Base-by-base conservation (phyloP, 2,888 invertebrate species). In the Drosophila multiciliata region DNA sequence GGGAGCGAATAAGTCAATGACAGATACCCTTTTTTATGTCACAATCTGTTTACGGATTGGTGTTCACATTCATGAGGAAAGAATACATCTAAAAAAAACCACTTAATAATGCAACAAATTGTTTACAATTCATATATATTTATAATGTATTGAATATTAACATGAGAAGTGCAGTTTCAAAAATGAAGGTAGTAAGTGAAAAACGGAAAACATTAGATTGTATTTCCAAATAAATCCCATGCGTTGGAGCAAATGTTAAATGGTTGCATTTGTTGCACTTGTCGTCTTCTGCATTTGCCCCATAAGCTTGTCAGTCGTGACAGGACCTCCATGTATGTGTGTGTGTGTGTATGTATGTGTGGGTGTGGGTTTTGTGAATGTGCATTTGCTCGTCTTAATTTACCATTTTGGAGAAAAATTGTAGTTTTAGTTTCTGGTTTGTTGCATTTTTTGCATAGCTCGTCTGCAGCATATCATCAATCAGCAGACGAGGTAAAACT, bases 391-490 rank as follows among this genome's bases (percentile, higher is more conserved):
- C 48, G 42, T 52, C 61, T 78, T 70, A 65, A 68, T 84, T 71
- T 75, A 72, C 52, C 54, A 76, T 78, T 81, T 74, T 67, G 62
- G 75, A 71, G 66, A 49, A 48, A 58, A 48, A 36, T 32, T 50
- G 36, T 50, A 36, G 42, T 54, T 40, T 65, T 15, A 33, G 40
- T 40, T 36, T 59, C 12, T 60, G 53, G 55, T 65, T 59, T 48
- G 59, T 53, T 68, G 80, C 62, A 79, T 73, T 79, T 77, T 77
- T 82, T 80, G 66, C 74, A 78, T 72, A 73, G 55, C 59, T 71
- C 63, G 62, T 59, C 62, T 58, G 61, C 63, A 71, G 60, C 66
- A 74, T 72, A 78, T 88, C 82, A 86, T 88, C 86, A 86, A 86
- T 86, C 85, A 88, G 58, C 62, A 68, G 71, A 73, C 62, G 59